phyloP scores from a whole-genome alignment of 1,140 invertebrate species.

The Camponotus vicinus region DNA sequence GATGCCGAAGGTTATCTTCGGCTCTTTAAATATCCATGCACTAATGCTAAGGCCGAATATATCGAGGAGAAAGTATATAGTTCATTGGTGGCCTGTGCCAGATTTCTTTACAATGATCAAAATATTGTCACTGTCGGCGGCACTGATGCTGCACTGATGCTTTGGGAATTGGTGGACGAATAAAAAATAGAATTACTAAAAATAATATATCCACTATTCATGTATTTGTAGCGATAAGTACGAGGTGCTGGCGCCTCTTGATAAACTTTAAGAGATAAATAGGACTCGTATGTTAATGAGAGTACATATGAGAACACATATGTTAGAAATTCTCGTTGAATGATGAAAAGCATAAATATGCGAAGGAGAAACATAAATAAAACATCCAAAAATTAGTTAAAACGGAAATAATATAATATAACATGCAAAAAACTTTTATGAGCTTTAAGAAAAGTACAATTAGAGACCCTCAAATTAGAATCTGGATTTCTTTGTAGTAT shows the following conservation, averaged over 20 bases:
- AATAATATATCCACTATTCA: constrained; percentile 12
- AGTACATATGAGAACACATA: not conserved
- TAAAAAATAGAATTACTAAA: constrained; percentile 80
- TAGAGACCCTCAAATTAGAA: no score
- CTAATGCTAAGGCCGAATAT: constrained; percentile 94
- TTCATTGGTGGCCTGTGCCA: constrained; percentile 92
- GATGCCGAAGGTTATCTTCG: constrained; percentile 97
- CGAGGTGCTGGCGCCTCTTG: constrained; percentile 80
- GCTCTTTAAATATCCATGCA: constrained; percentile 95
- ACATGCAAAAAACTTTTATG: no score
- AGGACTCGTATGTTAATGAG: constrained; percentile 50
- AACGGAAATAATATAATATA: no score
- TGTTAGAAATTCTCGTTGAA: no score
- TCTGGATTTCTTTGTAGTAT: no score
- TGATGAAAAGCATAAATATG: no score
- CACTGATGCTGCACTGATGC: constrained; percentile 96
- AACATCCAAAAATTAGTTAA: no score
- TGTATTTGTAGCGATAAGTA: constrained; percentile 27
- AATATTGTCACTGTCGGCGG: constrained; percentile 95
- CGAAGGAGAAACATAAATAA: no score
- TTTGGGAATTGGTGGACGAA: constrained; percentile 95
- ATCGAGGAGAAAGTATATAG: constrained; percentile 96
- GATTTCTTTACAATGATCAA: constrained; percentile 94
- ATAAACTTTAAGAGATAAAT: constrained; percentile 76
- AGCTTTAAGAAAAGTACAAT: no score